Evolutionary conservation across 2,888 invertebrate genomes (phyloP).

Genomic region (Phaedon cochleariae): DNA sequence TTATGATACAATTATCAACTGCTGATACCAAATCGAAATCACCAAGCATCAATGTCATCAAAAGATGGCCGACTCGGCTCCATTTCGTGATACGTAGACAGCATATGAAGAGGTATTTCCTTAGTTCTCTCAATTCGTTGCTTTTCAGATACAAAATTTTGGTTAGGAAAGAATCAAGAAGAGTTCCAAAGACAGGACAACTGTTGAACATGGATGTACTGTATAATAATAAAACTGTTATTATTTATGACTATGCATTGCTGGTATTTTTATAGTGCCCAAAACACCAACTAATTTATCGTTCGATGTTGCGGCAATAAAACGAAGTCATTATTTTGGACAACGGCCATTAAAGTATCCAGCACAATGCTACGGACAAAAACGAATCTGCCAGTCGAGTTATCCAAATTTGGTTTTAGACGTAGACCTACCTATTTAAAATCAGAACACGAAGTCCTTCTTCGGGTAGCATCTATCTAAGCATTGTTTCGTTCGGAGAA

Average conservation of each 20-base stretch:
- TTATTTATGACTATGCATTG: slow-evolving; percentile 10
- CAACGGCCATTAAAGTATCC: slow-evolving; percentile 40
- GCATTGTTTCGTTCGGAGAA: slow-evolving; percentile 39
- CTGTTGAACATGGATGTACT: too few relatives aligned
- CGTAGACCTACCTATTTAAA: slow-evolving; percentile 38
- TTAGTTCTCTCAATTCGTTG: too few relatives aligned
- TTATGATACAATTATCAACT: too few relatives aligned
- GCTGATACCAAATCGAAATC: too few relatives aligned
- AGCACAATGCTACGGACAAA: slow-evolving; percentile 23
- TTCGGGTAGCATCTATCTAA: slow-evolving; percentile 26
- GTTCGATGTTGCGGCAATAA: slow-evolving; percentile 30
- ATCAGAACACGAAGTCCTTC: slow-evolving; percentile 40
- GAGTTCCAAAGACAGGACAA: too few relatives aligned
- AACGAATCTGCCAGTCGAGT: slow-evolving; percentile 20
- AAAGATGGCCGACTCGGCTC: too few relatives aligned
- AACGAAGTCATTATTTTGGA: slow-evolving; percentile 43
- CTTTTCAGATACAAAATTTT: too few relatives aligned
- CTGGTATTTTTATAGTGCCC: slow-evolving; percentile 18
- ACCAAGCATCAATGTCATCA: too few relatives aligned
- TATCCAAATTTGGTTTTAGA: slow-evolving; percentile 43
- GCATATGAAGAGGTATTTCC: too few relatives aligned
- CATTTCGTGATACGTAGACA: too few relatives aligned
- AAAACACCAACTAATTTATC: slow-evolving; percentile 25
- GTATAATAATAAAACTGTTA: neutral
- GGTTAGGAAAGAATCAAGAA: too few relatives aligned